Base-by-base conservation (phyloP, 2,888 invertebrate species). In the Hemicrepidius hirtus region DNA sequence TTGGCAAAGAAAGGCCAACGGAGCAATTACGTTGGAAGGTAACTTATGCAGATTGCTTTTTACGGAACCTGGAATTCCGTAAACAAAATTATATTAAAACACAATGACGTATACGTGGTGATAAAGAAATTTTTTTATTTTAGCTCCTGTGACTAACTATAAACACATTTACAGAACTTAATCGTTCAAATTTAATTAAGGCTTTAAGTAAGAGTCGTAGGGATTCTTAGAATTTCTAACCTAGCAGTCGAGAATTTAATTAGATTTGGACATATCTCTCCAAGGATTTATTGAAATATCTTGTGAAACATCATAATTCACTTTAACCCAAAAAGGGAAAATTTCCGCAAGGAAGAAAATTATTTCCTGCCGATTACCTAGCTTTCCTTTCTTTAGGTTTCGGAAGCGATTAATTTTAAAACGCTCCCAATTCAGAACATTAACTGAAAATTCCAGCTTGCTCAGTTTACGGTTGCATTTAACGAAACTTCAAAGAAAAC, bases 341-440 rank as follows among this genome's bases (percentile, higher is more conserved):
- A 35, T 21, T 37, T 21, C 37, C 57, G 20, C 21, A 3, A 5
- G n/a, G 57, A 40, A 57, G 21, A 20, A 35, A 57, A 57, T 57
- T 57, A 57, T 57, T 57, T 57, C 57, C 57, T 37, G 57, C n/a
- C 57, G 37, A 57, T 57, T 57, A 57, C 57, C 35, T 55, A 20
- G 35, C 35, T 37, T 37, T 57, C 53, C 57, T 57, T 57, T 57
- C 57, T 57, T 57, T 32, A 18, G 46, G 32, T 32, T 24, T 32
- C 50, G 50, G 40, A 57, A 57, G 20, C 21, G 57, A 57, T 57
- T 57, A 35, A 57, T 57, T 57, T 57, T 57, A 57, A 57, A 57
- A n/a, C 49, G 20, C 1, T 3, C 1, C 53, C 20, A 53, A 24
- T 21, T 53, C 20, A 24, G 28, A n/a, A 4, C 20, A 46, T 18